Base-by-base conservation (phyloP, 2,888 invertebrate species). In the Romanomermis culicivorax region DNA sequence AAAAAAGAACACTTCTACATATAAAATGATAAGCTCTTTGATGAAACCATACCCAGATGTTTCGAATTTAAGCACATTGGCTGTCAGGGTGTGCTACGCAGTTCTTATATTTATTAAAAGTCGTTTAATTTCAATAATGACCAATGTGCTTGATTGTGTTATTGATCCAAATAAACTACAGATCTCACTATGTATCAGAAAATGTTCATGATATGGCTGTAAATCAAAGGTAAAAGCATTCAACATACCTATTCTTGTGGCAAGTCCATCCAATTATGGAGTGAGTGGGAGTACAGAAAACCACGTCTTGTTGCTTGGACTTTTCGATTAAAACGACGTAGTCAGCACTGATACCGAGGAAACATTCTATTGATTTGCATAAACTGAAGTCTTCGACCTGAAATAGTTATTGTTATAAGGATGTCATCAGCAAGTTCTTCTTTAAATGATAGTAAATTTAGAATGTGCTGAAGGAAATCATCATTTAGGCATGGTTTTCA, bases 261-360 rank as follows among this genome's bases (percentile, higher is more conserved):
- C 76, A 72, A 55, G 78, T 76, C 80, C 80, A 80, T 47, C 80
- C 80, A 43, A 91, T 76, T 55, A 93, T 77, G 11, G 82, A 79
- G 61, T 78, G 79, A 61, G 84, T 84, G 0, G 89, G 85, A 23
- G 85, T 77, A 11, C 84, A 85, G 62, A 88, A 83, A 29, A 89
- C 79, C 45, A 85, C 80, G 67, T 85, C 83, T 50, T 83, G 76
- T 7, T 17, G 7, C 0, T 82, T 79, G 57, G 75, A 77, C 64
- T 84, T 82, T 68, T 91, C 89, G 49, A 91, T 79, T 17, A 91
- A 73, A 26, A 88, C 85, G 52, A 91, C 74, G 1, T 82, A 82
- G 66, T 91, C 89, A 0, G 81, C 78, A 2, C 87, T 87, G 55
- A 91, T 79, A 1, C 84, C 88, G 65, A 89, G 76, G 60, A 82